Conservation (phyloP, 2,797 vertebrate genomes). For the Danio aesculapii region DNA sequence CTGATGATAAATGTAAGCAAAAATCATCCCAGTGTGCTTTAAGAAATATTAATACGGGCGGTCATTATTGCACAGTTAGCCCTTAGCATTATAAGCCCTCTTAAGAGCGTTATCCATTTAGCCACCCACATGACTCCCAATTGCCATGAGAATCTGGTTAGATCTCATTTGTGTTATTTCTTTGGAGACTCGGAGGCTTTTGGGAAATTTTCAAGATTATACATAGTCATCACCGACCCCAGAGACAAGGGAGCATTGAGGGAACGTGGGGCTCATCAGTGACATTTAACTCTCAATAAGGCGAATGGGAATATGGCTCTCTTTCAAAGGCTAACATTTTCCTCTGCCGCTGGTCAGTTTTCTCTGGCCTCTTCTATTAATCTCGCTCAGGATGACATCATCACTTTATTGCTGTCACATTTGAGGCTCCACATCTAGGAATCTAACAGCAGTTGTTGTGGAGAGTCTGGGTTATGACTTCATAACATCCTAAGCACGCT, state of each 20-base stretch:
- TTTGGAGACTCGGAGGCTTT: conserved; percentile 6
- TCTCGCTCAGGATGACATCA: neutral
- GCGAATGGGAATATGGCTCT: conserved; percentile 1
- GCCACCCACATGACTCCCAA: neutral
- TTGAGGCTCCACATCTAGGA: neutral
- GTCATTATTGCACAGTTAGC: neutral
- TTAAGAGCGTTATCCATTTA: neutral
- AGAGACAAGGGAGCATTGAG: conserved; percentile 17
- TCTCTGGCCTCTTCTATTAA: neutral
- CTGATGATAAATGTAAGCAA: too few species aligned
- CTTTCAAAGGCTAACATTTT: conserved; percentile 2
- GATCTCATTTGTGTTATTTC: neutral
- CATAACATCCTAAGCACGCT: conserved; percentile 1
- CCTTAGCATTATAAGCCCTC: neutral
- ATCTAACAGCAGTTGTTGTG: neutral
- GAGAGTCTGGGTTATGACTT: neutral
- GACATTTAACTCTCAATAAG: conserved; percentile 15
- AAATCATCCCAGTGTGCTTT: too few species aligned
- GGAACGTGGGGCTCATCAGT: conserved; percentile 8
- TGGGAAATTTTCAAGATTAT: neutral
- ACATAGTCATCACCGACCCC: conserved; percentile 1
- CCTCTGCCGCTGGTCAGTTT: neutral
- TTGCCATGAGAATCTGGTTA: neutral
- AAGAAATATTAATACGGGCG: neutral
- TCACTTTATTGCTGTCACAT: neutral